Conservation (phyloP, 2,113 vertebrate genomes). For the Xenus cinereus region DNA sequence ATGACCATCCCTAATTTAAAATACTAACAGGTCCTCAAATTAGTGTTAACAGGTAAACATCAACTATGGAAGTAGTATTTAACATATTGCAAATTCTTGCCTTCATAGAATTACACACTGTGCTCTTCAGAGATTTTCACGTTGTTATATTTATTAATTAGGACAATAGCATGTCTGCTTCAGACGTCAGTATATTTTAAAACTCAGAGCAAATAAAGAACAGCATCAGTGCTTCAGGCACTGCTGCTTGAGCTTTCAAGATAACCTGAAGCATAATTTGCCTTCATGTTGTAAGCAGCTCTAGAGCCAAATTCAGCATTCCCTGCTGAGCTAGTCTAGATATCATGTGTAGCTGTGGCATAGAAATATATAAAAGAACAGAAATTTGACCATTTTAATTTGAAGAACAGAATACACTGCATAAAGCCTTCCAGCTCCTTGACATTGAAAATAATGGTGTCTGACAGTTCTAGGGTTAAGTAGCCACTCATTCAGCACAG, state of each 20-base stretch:
- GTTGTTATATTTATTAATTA: neutral
- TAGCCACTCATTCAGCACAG: constrained; percentile 55
- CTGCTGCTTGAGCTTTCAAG: constrained; percentile 15
- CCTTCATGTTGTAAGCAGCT: neutral
- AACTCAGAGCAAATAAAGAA: neutral
- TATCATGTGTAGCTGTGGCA: constrained; percentile 20
- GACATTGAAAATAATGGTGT: constrained; percentile 55
- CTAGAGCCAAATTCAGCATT: constrained; percentile 32
- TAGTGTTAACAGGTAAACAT: neutral
- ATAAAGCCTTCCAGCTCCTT: constrained; percentile 39
- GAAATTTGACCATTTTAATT: constrained; percentile 53
- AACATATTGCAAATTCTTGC: neutral
- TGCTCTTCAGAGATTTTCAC: neutral
- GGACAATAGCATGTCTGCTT: neutral
- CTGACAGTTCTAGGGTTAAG: constrained; percentile 68
- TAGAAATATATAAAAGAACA: constrained; percentile 30
- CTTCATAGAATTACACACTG: neutral
- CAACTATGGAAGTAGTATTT: neutral
- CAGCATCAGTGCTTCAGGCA: neutral
- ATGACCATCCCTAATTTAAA: neutral
- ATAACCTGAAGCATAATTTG: constrained; percentile 26
- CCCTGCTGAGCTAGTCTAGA: constrained; percentile 34
- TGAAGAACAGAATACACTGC: constrained; percentile 40
- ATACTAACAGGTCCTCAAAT: neutral
- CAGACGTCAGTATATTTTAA: neutral